Conservation (phyloP, 1,140 invertebrate species). For the Platorchestia sp. region DNA sequence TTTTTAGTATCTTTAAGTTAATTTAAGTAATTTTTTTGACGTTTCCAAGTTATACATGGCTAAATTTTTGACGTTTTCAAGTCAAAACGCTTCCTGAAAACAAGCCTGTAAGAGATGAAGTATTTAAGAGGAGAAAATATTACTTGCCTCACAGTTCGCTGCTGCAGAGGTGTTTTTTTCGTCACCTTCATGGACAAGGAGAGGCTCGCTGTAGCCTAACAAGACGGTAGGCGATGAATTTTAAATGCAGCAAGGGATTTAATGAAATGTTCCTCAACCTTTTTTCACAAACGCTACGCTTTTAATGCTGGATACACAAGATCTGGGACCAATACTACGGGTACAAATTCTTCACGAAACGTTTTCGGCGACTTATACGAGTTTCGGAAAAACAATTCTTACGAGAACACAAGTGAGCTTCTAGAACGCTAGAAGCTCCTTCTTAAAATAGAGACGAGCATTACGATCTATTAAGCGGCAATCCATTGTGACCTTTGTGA, state of each 20-base stretch:
- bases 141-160: neutral
- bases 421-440: neutral
- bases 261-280: neutral
- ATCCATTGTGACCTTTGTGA: neutral
- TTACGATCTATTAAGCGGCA: neutral
- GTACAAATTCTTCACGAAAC: neutral
- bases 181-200: neutral
- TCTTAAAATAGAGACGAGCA: neutral
- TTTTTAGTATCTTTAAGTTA: no score
- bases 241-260: neutral
- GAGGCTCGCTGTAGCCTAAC: neutral
- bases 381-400: neutral
- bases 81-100: no score
- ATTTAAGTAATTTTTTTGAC: no score
- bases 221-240: neutral
- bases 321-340: no score
- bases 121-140: neutral
- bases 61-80: neutral
- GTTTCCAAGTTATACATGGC: neutral
- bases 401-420: neutral
- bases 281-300: neutral
- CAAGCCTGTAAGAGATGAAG: no score
- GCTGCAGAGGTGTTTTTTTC: neutral
- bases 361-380: neutral
- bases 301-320: neutral